Conservation (phyloP, 2,797 vertebrate genomes). For the Melanotaenia maccullochi region DNA sequence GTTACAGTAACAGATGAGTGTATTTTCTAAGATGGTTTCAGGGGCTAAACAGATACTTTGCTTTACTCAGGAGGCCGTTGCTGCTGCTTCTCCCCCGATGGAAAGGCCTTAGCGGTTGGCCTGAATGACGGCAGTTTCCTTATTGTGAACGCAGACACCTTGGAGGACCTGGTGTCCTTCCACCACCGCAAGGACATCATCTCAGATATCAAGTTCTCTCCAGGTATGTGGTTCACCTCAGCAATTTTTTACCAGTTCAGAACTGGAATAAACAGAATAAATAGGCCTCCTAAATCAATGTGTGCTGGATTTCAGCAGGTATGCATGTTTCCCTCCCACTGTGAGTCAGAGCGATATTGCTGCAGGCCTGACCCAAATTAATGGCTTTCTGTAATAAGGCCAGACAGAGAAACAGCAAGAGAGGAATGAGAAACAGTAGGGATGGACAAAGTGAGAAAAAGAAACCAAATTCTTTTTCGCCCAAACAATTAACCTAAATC, state of each 20-base stretch:
- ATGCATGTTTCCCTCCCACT: constrained; percentile 40
- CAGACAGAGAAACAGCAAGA: constrained; percentile 66
- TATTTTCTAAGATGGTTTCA: constrained; percentile 26
- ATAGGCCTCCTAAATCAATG: constrained; percentile 17
- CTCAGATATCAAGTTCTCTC: constrained; percentile 97
- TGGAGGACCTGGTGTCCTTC: constrained; percentile 98
- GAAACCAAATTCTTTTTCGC: constrained; percentile 67
- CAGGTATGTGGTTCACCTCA: constrained; percentile 83
- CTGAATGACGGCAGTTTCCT: constrained; percentile 97
- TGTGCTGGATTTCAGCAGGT: constrained; percentile 52
- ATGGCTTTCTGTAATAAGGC: constrained; percentile 70
- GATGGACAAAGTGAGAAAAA: constrained; percentile 59
- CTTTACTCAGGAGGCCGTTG: constrained; percentile 90
- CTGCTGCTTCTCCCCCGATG: constrained; percentile 98
- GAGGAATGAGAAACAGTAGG: constrained; percentile 62
- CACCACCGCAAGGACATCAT: constrained; percentile 97
- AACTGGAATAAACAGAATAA: constrained; percentile 22
- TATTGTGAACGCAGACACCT: constrained; percentile 96
- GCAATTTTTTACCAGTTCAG: constrained; percentile 12
- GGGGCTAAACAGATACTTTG: constrained; percentile 37
- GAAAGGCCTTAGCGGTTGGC: constrained; percentile 95
- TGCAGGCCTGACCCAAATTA: constrained; percentile 76
- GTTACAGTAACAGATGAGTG: constrained; percentile 9
- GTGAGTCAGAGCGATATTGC: constrained; percentile 55
- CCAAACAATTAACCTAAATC: constrained; percentile 66